Evolutionary conservation across 1,140 invertebrate species (phyloP), one percentile per base, ranked within the genome.

Genomic region (Lethrus apterus): DNA sequence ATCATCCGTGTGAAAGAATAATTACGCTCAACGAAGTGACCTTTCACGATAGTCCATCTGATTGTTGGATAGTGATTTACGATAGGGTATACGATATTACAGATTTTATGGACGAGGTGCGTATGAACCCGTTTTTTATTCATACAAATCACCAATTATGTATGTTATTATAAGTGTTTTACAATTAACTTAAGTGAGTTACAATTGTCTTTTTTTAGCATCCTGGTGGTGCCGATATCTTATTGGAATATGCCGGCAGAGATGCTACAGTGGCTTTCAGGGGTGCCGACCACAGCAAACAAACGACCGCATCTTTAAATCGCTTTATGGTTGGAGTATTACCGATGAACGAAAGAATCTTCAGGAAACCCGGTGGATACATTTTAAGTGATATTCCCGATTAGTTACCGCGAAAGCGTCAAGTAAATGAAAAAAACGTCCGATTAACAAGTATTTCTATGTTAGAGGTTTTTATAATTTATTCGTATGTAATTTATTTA

Each of bases 231-330:
- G 72, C 75, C 2, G 89, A 93, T 18, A 74, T 93, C 1, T 74
- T 94, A 24, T 57, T 91, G 50, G 90, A 94, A 56, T 79, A 91
- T 60, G 89, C 87, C 0, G 92, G 92, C 1, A 72, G 81, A 3
- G 92, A 95, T 64, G 89, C 86, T 0, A 92, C 86, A 2, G 68
- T 87, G 0, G 82, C 89, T 0, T 93, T 93, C 66, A 70, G 83
- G 15, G 81, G 86, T 13, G 80, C 82, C 0, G 89, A 89, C 0
- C 89, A 93, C 54, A 82, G 83, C 1, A 70, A 70, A 11, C 71
- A 71, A 18, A 80, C 82, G 0, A 65, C 75, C 2, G 70, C 70
- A 20, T 66, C 72, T 2, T 68, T 89, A 19, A 68, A 82, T 10
- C 68, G 74, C 1, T 88, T 79, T 59, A 65, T 81, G 0, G 77